Percentiles rank a stretch among this genome's conserved stretches.
These are phyloP conservation scores for Pimephales promelas DNA, from an alignment of 2,113 vertebrate species.

Conservation along the genomic window DNA sequence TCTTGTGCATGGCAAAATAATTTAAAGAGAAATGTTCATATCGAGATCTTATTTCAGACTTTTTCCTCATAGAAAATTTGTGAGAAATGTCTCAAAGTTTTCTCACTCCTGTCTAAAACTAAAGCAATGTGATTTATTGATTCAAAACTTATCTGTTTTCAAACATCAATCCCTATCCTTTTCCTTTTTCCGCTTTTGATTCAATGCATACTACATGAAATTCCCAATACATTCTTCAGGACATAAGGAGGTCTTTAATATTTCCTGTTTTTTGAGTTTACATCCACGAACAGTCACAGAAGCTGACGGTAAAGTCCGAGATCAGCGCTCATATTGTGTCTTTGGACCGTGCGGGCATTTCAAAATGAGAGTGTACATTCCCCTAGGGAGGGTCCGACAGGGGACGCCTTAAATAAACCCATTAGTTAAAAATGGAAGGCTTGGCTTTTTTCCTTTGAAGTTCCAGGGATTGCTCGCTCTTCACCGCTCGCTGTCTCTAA, in stretches of 20 bases:
- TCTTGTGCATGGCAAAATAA: background rate
- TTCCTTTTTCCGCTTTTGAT: background rate
- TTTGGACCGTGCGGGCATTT: constrained; percentile 69
- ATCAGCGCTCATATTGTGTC: constrained; percentile 63
- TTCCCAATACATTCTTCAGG: constrained; percentile 38
- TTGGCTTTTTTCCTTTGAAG: constrained; percentile 65
- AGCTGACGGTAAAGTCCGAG: constrained; percentile 66
- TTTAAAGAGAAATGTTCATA: background rate
- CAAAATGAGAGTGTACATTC: constrained; percentile 69
- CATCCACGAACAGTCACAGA: constrained; percentile 57
- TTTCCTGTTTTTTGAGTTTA: constrained; percentile 52
- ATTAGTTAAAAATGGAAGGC: constrained; percentile 77
- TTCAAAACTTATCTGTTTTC: too few relatives aligned
- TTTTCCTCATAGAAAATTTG: background rate
- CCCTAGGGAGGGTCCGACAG: constrained; percentile 73
- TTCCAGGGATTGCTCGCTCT: constrained; percentile 66
- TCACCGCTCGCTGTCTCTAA: constrained; percentile 68
- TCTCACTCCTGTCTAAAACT: background rate
- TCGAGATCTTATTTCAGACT: background rate
- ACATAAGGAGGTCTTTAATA: constrained; percentile 53
- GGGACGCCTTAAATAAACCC: constrained; percentile 77
- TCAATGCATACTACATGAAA: background rate
- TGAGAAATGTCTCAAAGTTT: background rate
- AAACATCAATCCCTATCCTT: background rate
- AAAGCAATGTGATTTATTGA: too few relatives aligned